Evolutionary conservation across 2,113 vertebrate genomes (phyloP), one percentile per base, ranked within the genome.

Genomic region (Carettochelys insculpta): DNA sequence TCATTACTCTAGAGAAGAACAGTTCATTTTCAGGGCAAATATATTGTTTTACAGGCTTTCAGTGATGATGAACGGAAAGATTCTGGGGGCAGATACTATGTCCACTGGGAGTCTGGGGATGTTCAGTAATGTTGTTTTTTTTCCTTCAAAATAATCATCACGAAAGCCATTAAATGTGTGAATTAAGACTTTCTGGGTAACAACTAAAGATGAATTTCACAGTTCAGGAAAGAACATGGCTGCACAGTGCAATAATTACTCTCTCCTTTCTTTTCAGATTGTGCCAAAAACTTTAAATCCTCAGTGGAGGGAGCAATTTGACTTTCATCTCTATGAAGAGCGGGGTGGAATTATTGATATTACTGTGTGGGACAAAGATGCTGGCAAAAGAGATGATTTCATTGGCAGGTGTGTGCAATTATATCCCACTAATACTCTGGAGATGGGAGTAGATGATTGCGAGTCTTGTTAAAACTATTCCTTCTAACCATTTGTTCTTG

Each of bases 241-340:
- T 85, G 2, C 1, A 25, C 75, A 73, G 82, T 3, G 29, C 12
- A 85, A 19, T 75, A 54, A 82, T 52, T n/a, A 61, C 11, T 76
- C 94, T 93, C 78, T 73, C n/a, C 53, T 92, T 29, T 95, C 77
- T 27, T 94, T 93, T 77, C 95, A 99, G 99, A 99, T 98, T 71
- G 98, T 99, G 96, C 97, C 98, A 77, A 99, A 99, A 98, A 99
- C 98, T 5, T 96, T 99, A 96, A 99, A 99, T 98, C 99, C 99
- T 83, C 99, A 99, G 95, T 99, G 99, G 99, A 98, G 99, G 75
- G 99, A 99, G 94, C 99, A 99, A 97, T 99, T 99, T 98, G 99
- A 99, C 97, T 99, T 99, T 96, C 99, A 99, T 97, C 97, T 99
- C 87, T 99, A 99, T 94, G 99, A 99, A 27, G 99, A 99, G 95